These are phyloP conservation scores for Sarotherodon lohbergeri DNA, from an alignment of 2,113 vertebrate species.

Conservation along the genomic window DNA sequence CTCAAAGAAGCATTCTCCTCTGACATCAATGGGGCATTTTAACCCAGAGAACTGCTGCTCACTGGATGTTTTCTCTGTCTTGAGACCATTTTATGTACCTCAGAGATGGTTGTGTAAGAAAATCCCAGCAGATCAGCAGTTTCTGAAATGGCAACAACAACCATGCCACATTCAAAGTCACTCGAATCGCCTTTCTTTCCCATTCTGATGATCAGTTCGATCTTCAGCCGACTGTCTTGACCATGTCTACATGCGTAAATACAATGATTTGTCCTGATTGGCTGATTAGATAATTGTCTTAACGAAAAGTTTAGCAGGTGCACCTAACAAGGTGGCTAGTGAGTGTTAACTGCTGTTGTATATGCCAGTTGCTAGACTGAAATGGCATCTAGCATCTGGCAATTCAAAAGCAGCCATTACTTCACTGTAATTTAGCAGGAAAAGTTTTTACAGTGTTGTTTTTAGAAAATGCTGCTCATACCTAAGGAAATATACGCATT, in stretches of 20 bases:
- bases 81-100: background rate
- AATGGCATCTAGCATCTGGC: background rate
- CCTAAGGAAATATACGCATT: background rate
- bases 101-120: background rate
- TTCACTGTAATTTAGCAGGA: background rate
- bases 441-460: background rate
- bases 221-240: background rate
- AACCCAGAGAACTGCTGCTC: background rate
- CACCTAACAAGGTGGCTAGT: background rate
- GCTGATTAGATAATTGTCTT: background rate
- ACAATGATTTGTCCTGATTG: background rate
- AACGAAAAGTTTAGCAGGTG: background rate
- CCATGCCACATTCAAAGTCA: background rate
- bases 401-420: background rate
- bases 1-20: background rate
- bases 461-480: background rate
- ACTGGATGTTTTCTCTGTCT: background rate
- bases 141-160: background rate
- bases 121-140: background rate
- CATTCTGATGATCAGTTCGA: background rate
- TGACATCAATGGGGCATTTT: background rate
- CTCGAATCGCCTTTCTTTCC: background rate
- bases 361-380: background rate
- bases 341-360: background rate
- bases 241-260: background rate